A percentile compares a stretch with the other conserved stretches of the same genome.
These are phyloP conservation scores for Bufo gargarizans DNA, from an alignment of 2,113 vertebrate genomes.

Conservation along the genomic window DNA sequence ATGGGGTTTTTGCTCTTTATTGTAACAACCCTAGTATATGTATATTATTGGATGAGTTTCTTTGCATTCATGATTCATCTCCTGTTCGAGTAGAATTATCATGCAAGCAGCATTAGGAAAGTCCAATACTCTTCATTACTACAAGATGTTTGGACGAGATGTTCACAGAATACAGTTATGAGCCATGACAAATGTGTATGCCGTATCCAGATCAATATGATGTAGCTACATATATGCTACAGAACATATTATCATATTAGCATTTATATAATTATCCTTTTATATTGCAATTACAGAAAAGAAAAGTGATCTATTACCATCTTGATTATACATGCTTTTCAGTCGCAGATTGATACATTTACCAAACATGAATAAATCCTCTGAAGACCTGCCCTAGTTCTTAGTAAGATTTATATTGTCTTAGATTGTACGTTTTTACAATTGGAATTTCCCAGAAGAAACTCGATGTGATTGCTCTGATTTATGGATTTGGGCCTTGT, in stretches of 20 bases:
- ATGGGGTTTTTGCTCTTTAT: not conserved
- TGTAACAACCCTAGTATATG: not conserved
- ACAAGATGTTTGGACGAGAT: conserved; percentile 3
- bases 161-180: not conserved
- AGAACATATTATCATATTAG: not conserved
- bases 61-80: not conserved
- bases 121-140: not conserved
- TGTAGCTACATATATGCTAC: not conserved
- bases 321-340: not conserved
- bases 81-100: not conserved
- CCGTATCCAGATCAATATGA: not conserved
- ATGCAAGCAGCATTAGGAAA: not conserved
- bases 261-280: not conserved
- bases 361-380: conserved; percentile 14
- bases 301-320: not conserved
- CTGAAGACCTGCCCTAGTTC: conserved; percentile 24
- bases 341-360: conserved; percentile 1
- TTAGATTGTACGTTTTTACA: conserved; percentile 6
- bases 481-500: conserved; percentile 32
- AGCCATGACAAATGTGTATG: not conserved
- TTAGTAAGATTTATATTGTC: conserved; percentile 29
- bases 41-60: not conserved
- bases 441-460: conserved; percentile 31
- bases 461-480: conserved; percentile 13
- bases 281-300: conserved; percentile 23